A percentile compares a stretch with the other conserved stretches of the same genome.
Evolutionary conservation across 53 echinoderm and acorn worm species (phyloP).

Genomic region (Echinarachnius parma): DNA sequence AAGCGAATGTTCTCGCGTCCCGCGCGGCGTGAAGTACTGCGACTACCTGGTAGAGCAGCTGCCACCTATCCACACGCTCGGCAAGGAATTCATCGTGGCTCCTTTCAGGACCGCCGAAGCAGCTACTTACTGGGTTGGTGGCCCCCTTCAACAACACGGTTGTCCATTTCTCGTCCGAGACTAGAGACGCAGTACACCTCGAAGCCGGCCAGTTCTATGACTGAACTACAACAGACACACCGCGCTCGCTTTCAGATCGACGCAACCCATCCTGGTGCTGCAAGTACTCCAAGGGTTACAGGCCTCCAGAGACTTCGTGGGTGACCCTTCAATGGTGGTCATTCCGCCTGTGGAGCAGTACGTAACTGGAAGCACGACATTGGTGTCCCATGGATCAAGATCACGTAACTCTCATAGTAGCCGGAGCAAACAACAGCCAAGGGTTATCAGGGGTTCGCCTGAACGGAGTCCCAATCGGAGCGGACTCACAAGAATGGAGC

Average conservation of each 20-base stretch:
- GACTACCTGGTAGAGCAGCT: constrained; percentile 57
- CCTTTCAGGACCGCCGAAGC: constrained; percentile 14
- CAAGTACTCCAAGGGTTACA: constrained; percentile 44
- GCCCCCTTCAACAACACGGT: constrained; percentile 50
- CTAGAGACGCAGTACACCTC: not conserved
- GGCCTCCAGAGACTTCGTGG: constrained; percentile 21
- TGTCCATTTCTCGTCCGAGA: not conserved
- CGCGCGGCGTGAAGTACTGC: constrained; percentile 45
- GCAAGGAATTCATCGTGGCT: constrained; percentile 45
- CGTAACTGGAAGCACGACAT: not conserved
- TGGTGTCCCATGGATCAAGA: constrained; percentile 31
- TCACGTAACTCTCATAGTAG: constrained; percentile 22
- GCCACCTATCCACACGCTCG: constrained; percentile 51
- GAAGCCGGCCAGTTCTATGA: constrained; percentile 9
- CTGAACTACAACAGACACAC: not conserved
- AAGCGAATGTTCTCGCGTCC: constrained; percentile 58
- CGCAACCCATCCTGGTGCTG: constrained; percentile 42
- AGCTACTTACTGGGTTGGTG: constrained; percentile 28
- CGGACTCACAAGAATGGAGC: not conserved
- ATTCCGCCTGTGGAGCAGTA: constrained; percentile 30
- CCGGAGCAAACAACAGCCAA: not conserved
- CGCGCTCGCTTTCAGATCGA: constrained; percentile 13
- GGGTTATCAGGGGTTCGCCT: not conserved
- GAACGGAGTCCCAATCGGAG: not conserved
- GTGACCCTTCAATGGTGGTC: constrained; percentile 33